A percentile compares a stretch with the other conserved stretches of the same genome.
phyloP scores from a whole-genome alignment of 2,888 invertebrate genomes.

The Machimus atricapillus region DNA sequence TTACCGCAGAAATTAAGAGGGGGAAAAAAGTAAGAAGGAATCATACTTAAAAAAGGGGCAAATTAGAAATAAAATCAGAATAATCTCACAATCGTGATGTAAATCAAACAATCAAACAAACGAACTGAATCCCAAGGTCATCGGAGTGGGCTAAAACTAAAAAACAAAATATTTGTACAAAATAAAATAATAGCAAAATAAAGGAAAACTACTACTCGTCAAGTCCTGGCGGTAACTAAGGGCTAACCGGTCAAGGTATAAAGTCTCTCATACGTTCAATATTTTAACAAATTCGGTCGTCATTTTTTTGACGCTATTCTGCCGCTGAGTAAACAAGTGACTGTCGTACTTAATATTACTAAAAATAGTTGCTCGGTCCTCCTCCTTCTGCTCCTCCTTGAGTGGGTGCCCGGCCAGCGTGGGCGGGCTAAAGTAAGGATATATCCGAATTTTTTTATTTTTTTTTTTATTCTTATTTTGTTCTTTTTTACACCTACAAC shows the following conservation, averaged over 20 bases:
- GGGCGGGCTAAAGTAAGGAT: background rate
- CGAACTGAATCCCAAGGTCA: background rate
- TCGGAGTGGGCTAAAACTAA: background rate
- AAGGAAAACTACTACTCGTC: background rate
- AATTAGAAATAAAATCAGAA: background rate
- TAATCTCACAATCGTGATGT: background rate
- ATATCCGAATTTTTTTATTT: background rate
- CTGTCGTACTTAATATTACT: background rate
- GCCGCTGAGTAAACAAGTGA: conserved; percentile 9
- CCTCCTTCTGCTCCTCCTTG: background rate
- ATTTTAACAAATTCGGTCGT: conserved; percentile 23
- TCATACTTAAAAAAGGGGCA: background rate
- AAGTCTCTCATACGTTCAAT: conserved; percentile 15
- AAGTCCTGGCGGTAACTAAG: conserved; percentile 13
- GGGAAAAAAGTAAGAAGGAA: background rate
- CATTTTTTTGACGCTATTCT: background rate
- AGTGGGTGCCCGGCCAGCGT: background rate
- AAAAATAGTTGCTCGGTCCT: background rate
- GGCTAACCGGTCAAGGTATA: conserved; percentile 11
- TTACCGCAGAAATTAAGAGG: background rate
- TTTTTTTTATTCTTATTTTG: background rate
- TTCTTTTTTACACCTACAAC: conserved; percentile 15
- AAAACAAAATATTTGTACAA: conserved; percentile 24
- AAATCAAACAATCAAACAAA: background rate
- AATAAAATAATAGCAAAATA: background rate